Base-by-base conservation (phyloP, 2,797 vertebrate species). In the Emys orbicularis region DNA sequence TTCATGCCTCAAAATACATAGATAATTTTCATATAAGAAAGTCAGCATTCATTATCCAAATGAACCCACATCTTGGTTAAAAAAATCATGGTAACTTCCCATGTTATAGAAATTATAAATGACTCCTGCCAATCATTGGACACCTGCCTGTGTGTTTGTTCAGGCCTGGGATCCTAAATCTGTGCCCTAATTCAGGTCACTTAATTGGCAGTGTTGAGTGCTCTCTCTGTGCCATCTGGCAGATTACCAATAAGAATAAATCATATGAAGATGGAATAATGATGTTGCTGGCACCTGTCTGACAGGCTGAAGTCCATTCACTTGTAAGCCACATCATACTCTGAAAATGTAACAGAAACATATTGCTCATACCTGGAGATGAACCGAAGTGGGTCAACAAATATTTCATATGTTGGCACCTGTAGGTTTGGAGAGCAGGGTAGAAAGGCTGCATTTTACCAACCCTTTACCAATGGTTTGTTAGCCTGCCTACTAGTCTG, bases 211-310 rank as follows among this genome's bases (percentile, higher is more conserved):
- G 68, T 9, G 13, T 52, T 2, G 41, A 31, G 10, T 90, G 79
- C 50, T 76, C 41, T 4, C 77, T 85, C 47, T 11, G 0, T 90
- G 88, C 65, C 88, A 86, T 41, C 89, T 94, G 95, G 89, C 90
- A 96, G 80, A n/a, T 59, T 16, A 29, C 80, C 90, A 57, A 2
- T 3, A 93, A 74, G 61, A 88, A 84, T 84, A 84, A 94, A 94
- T 95, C 90, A 83, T 52, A 74, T 49, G 4, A 72, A 91, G 37
- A 8, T 47, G 91, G 79, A 79, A 85, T 50, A 68, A 76, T 90
- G 83, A 59, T 86, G 9, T 23, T 72, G 81, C 56, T 94, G 83
- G 65, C 88, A 90, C 65, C 76, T 92, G 56, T 23, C 11, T 1
- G 89, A 53, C 65, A 83, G 89, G 4, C 50, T 25, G 8, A 96